Evolutionary conservation across 2,888 invertebrate genomes (phyloP), one percentile per base, ranked within the genome.

Genomic region (Lochmaea crataegi): DNA sequence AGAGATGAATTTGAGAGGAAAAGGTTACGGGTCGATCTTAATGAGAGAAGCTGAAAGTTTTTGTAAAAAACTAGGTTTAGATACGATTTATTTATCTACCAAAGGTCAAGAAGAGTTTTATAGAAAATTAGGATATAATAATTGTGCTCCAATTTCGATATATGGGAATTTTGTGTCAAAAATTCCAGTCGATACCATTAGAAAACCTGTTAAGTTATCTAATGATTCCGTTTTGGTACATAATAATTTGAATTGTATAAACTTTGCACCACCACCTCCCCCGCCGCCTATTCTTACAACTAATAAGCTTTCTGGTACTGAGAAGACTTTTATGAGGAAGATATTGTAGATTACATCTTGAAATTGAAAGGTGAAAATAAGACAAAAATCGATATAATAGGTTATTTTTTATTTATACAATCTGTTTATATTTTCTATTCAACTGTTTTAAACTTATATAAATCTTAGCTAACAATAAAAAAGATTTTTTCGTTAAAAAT

Each of bases 61-160:
- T 84, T 92, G 93, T 82, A 91, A 89, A 77, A 87, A 87, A 73
- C 88, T 93, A 76, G 88, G 90, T 74, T 87, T 94, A 76, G 89
- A 90, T 82, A 90, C 89, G 83, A 87, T 94, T 76, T 93, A 83
- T 83, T 82, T 85, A 76, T 85, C 85, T 63, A 85, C 85, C 53
- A 85, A 92, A 82, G 94, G 93, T 38, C 93, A 94, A 84, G 94
- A 94, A 83, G 87, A 89, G 57, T 94, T 94, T 86, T 94, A 94
- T 83, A 86, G 88, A 67, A 93, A 94, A 86, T 89, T 94, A 82
- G 94, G 94, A 65, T 94, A 94, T 82, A 87, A 85, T 73, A 86
- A 89, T 80, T 94, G 94, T 83, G 89, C 89, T 67, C 94, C 94
- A 2, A 86, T 94, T 26, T 91, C 92, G 75, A 91, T 94, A 83